These are phyloP conservation scores for Lindbergichthys nudifrons DNA, from an alignment of 2,797 vertebrate species.

Conservation along the genomic window DNA sequence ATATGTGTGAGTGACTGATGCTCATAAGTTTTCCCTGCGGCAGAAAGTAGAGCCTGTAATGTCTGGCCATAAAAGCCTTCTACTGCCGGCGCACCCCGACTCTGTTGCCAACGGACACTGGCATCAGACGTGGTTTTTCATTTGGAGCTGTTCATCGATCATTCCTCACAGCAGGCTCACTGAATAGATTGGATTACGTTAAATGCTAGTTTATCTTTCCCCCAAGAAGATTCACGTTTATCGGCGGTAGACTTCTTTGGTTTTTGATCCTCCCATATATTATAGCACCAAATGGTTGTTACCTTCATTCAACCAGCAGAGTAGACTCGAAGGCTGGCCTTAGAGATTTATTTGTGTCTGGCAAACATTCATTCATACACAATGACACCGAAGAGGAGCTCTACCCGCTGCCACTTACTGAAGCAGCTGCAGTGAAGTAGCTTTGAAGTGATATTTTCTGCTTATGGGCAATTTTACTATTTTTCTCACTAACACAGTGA, in stretches of 20 bases:
- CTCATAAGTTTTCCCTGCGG: slow-evolving; percentile 50
- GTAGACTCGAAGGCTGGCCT: neutral
- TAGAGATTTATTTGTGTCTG: slow-evolving; percentile 30
- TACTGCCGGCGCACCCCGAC: slow-evolving; percentile 28
- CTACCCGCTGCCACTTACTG: slow-evolving; percentile 26
- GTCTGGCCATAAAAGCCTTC: slow-evolving; percentile 51
- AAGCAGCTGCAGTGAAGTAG: slow-evolving; percentile 46
- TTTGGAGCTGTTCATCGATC: slow-evolving; percentile 59
- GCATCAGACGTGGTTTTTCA: slow-evolving; percentile 46
- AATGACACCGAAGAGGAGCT: slow-evolving; percentile 34
- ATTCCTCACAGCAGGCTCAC: slow-evolving; percentile 30
- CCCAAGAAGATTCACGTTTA: slow-evolving; percentile 14
- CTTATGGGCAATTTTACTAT: slow-evolving; percentile 41
- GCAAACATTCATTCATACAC: slow-evolving; percentile 33
- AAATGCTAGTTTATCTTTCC: slow-evolving; percentile 8
- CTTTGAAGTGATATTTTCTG: slow-evolving; percentile 56
- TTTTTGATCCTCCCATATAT: slow-evolving; percentile 4
- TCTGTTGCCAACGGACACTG: slow-evolving; percentile 53
- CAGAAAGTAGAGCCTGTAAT: slow-evolving; percentile 21
- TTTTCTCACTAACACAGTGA: slow-evolving; percentile 33
- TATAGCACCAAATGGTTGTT: neutral
- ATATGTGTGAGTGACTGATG: slow-evolving; percentile 24
- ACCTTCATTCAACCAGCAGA: slow-evolving; percentile 11
- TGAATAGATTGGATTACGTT: slow-evolving; percentile 41
- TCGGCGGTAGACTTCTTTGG: slow-evolving; percentile 14